These are phyloP conservation scores for Zophobas atratus DNA, from an alignment of 1,140 invertebrate species.

Conservation along the genomic window DNA sequence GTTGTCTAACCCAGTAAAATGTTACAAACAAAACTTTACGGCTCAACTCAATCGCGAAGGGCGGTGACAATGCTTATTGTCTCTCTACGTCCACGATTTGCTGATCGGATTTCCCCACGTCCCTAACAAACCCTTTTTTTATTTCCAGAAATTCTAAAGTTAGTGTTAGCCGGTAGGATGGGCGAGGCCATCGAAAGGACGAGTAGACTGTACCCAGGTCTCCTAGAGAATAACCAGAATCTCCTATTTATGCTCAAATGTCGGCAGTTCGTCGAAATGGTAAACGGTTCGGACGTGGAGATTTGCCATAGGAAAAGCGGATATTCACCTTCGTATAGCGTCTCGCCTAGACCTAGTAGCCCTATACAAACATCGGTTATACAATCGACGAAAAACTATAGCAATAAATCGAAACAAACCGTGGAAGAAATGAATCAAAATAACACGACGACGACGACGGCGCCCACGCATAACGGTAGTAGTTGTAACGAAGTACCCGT, in stretches of 20 bases:
- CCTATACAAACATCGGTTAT: slow-evolving; percentile 81
- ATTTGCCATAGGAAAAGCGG: slow-evolving; percentile 68
- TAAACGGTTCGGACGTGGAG: slow-evolving; percentile 87
- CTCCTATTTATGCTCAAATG: slow-evolving; percentile 96
- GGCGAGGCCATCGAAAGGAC: slow-evolving; percentile 95
- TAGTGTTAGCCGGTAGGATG: slow-evolving; percentile 93
- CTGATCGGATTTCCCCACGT: too few species aligned
- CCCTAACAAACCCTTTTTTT: slow-evolving; percentile 42
- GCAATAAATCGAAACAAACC: slow-evolving; percentile 66
- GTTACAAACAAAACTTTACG: too few species aligned
- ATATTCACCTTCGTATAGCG: slow-evolving; percentile 61
- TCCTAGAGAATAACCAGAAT: slow-evolving; percentile 92
- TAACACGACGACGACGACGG: slow-evolving; percentile 67
- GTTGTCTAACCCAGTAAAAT: too few species aligned
- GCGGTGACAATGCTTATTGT: too few species aligned
- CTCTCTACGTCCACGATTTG: too few species aligned
- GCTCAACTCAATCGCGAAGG: too few species aligned
- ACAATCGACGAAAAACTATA: slow-evolving; percentile 80
- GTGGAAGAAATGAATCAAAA: slow-evolving; percentile 73
- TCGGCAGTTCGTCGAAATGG: slow-evolving; percentile 98
- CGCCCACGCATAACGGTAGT: slow-evolving; percentile 69
- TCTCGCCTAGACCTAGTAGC: slow-evolving; percentile 67
- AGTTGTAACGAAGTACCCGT: slow-evolving; percentile 53
- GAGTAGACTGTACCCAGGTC: slow-evolving; percentile 89
- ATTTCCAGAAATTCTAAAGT: slow-evolving; percentile 90